A percentile compares a stretch with the other conserved stretches of the same genome.
These are phyloP conservation scores for Crotalus helleri DNA, from an alignment of 2,113 vertebrate species.

Conservation along the genomic window DNA sequence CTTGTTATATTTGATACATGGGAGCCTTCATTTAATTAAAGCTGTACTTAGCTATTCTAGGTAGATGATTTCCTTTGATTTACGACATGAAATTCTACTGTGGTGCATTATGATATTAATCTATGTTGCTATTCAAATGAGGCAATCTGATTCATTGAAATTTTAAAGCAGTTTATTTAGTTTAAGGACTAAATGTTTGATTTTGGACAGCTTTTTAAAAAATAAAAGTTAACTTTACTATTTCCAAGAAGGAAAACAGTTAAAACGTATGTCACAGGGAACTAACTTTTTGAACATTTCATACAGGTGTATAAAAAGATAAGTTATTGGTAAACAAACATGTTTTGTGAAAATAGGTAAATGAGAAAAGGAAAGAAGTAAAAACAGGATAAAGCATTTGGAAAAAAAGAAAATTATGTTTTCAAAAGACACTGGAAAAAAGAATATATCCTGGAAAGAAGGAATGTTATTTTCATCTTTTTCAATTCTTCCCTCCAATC, in stretches of 20 bases:
- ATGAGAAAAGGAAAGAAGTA: neutral
- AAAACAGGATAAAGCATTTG: neutral
- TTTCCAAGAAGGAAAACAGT: neutral
- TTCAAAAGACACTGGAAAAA: constrained; percentile 15
- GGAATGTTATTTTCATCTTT: neutral
- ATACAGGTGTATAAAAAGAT: neutral
- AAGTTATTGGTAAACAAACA: neutral
- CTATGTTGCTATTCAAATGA: neutral
- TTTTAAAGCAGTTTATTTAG: neutral
- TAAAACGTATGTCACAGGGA: neutral
- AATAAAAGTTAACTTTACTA: neutral
- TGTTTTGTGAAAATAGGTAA: neutral
- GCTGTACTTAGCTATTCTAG: neutral
- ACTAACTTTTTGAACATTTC: neutral
- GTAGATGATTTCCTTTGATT: neutral
- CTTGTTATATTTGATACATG: neutral
- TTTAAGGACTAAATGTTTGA: neutral
- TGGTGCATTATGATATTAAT: neutral
- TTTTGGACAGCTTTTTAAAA: neutral
- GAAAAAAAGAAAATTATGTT: neutral
- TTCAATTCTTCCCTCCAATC: neutral
- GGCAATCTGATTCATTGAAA: neutral
- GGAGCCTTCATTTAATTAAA: neutral
- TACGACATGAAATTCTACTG: neutral
- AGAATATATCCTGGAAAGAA: neutral